These are phyloP conservation scores for Pandemis cinnamomeana DNA, from an alignment of 2,888 invertebrate species.

Conservation along the genomic window DNA sequence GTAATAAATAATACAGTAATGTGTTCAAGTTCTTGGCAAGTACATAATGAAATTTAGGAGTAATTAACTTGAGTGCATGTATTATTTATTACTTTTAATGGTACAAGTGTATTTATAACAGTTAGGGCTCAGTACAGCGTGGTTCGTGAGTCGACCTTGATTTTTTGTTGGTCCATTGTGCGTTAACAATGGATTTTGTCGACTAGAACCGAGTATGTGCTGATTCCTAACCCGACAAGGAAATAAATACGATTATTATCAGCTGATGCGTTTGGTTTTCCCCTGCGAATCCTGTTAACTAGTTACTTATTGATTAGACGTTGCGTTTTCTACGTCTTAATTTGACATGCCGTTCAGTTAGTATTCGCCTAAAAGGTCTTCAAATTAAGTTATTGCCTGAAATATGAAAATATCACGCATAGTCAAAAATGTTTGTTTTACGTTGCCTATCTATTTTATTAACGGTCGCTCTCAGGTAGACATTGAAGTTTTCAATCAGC, in stretches of 20 bases:
- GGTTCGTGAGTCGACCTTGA: slow-evolving; percentile 10
- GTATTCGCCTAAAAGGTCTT: too few species aligned
- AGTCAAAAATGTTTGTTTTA: too few species aligned
- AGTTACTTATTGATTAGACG: background rate
- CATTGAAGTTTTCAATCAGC: too few species aligned
- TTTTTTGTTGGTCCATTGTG: slow-evolving; percentile 15
- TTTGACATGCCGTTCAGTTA: too few species aligned
- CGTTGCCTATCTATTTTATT: too few species aligned
- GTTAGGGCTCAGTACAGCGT: slow-evolving; percentile 20
- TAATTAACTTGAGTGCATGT: slow-evolving; percentile 19
- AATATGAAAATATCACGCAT: too few species aligned
- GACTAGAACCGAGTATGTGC: slow-evolving; percentile 5
- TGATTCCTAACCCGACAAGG: slow-evolving; percentile 6
- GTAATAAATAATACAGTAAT: slow-evolving; percentile 11
- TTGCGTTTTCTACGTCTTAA: too few species aligned
- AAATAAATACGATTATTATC: slow-evolving; percentile 39
- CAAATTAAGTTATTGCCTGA: too few species aligned
- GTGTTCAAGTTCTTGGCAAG: slow-evolving; percentile 10
- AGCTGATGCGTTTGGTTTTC: slow-evolving; percentile 19
- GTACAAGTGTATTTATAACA: slow-evolving; percentile 28
- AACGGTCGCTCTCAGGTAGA: too few species aligned
- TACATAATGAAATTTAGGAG: slow-evolving; percentile 8
- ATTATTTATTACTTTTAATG: slow-evolving; percentile 30
- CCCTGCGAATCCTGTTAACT: background rate
- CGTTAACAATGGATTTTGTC: slow-evolving; percentile 18